phyloP scores from a whole-genome alignment of 2,113 vertebrate species.

The Chaenogobius annularis region DNA sequence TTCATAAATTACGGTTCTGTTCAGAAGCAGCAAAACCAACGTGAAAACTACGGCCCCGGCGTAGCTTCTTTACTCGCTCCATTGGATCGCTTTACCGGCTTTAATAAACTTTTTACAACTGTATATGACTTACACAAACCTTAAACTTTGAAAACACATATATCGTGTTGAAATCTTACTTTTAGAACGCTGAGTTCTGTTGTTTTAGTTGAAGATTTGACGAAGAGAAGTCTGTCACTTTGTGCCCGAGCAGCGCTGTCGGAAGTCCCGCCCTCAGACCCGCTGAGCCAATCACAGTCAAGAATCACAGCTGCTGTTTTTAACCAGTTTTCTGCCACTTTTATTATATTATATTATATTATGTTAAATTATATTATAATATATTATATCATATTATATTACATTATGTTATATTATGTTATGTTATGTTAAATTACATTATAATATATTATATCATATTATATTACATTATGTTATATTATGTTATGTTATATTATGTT shows the following conservation, averaged over 20 bases:
- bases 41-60: constrained; percentile 40
- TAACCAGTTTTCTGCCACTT: constrained; percentile 42
- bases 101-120: constrained; percentile 27
- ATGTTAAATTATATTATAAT: neutral
- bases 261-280: constrained; percentile 62
- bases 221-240: constrained; percentile 57
- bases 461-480: no score
- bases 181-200: constrained; percentile 56
- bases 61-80: constrained; percentile 35
- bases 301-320: constrained; percentile 12
- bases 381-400: no score
- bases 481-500: no score
- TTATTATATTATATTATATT: neutral
- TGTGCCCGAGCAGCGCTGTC: constrained; percentile 44
- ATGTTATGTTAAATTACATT: no score
- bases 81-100: constrained; percentile 13
- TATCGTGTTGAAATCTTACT: constrained; percentile 53
- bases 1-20: constrained; percentile 33
- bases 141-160: neutral
- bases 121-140: constrained; percentile 5
- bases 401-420: no score
- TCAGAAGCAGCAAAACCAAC: constrained; percentile 16
- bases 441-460: no score
- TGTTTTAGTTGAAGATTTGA: constrained; percentile 61
- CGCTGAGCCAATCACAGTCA: constrained; percentile 48